Evolutionary conservation across 2,888 invertebrate species (phyloP).

Genomic region (Ophonus ardosiacus): DNA sequence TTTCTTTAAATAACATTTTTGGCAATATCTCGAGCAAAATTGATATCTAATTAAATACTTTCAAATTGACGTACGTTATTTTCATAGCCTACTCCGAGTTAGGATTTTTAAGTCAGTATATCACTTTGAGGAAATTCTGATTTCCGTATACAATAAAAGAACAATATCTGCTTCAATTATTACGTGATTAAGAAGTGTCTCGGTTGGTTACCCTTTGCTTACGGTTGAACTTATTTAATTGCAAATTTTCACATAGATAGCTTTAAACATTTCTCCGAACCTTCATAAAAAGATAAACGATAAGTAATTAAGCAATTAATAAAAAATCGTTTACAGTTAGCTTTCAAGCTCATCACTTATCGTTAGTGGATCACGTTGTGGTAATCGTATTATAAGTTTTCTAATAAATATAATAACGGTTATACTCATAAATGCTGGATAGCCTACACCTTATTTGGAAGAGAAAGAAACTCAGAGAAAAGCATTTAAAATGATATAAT

Average conservation of each 20-base stretch:
- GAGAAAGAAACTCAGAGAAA: neutral
- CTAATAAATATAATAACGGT: conserved; percentile 57
- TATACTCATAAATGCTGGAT: neutral
- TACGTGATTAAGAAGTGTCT: conserved; percentile 11
- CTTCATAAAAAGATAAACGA: conserved; percentile 35
- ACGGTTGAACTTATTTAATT: conserved; percentile 23
- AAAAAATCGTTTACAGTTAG: conserved; percentile 40
- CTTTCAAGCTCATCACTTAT: conserved; percentile 24
- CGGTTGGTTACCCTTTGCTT: conserved; percentile 6
- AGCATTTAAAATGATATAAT: neutral
- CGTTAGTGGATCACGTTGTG: conserved; percentile 42
- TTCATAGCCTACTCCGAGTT: too few species aligned
- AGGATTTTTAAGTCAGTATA: neutral
- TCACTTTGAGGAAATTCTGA: neutral
- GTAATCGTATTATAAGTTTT: conserved; percentile 49
- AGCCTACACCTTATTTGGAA: conserved; percentile 22
- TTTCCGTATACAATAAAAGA: conserved; percentile 14
- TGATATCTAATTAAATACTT: too few species aligned
- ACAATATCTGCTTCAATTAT: conserved; percentile 3
- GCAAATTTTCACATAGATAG: conserved; percentile 35
- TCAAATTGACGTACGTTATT: too few species aligned
- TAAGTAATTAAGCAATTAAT: conserved; percentile 47
- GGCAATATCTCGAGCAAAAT: too few species aligned
- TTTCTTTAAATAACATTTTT: too few species aligned
- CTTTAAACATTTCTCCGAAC: conserved; percentile 12